Evolutionary conservation across 1,140 invertebrate species (phyloP).

Genomic region (Calephelis virginiensis): DNA sequence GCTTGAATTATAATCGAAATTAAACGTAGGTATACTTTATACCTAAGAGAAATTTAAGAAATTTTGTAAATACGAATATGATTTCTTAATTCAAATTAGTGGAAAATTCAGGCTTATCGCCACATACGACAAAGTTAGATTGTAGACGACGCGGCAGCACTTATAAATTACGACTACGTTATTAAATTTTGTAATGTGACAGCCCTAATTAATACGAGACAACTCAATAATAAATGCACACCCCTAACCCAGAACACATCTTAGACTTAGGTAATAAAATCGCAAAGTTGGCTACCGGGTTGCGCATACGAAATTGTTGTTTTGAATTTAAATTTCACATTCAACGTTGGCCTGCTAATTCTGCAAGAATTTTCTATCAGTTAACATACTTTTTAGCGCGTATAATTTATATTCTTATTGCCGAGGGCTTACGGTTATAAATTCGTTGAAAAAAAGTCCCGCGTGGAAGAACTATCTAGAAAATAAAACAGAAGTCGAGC

Average conservation of each 20-base stretch:
- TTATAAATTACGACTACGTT: background rate
- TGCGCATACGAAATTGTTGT: conserved; percentile 29
- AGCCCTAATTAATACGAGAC: conserved; percentile 11
- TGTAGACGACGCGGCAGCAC: conserved; percentile 3
- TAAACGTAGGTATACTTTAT: too few species aligned
- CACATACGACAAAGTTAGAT: conserved; percentile 28
- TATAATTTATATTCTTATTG: conserved; percentile 7
- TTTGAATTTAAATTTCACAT: conserved; percentile 29
- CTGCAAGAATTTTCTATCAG: conserved; percentile 27
- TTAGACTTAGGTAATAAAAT: conserved; percentile 11
- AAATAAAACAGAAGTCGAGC: conserved; percentile 29
- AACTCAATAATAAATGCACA: conserved; percentile 19
- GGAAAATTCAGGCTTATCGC: background rate
- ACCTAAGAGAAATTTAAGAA: too few species aligned
- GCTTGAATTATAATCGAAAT: too few species aligned
- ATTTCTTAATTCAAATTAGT: too few species aligned
- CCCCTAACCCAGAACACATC: conserved; percentile 8
- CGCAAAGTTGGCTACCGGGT: conserved; percentile 12
- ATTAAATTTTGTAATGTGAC: conserved; percentile 4
- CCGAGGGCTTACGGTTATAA: conserved; percentile 14
- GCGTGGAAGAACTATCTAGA: conserved; percentile 15
- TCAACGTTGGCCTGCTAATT: conserved; percentile 27
- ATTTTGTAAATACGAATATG: too few species aligned
- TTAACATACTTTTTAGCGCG: conserved; percentile 2
- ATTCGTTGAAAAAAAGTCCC: conserved; percentile 3